Evolutionary conservation across 2,113 vertebrate species (phyloP).

Genomic region (Tylochromis polylepis): DNA sequence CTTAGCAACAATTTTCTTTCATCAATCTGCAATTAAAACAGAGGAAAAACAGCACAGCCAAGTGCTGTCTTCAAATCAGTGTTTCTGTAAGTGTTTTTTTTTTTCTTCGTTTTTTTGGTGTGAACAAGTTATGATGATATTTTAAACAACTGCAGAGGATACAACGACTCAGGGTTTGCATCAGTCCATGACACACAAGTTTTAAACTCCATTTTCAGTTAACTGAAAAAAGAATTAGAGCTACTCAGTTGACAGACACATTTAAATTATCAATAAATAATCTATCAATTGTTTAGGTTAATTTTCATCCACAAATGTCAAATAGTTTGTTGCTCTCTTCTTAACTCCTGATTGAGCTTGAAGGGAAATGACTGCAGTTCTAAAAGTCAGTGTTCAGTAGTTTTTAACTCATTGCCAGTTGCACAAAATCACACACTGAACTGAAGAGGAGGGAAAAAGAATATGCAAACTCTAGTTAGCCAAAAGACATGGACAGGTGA

Average conservation of each 20-base stretch:
- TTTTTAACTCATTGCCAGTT: neutral
- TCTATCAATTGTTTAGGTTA: fast-evolving
- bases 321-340: neutral
- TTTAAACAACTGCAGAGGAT: neutral
- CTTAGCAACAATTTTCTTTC: neutral
- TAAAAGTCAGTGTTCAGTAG: neutral
- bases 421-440: neutral
- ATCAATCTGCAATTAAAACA: neutral
- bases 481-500: neutral
- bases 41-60: neutral
- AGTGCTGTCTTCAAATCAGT: neutral
- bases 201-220: neutral
- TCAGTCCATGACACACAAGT: fast-evolving
- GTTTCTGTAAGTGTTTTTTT: neutral
- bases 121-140: neutral
- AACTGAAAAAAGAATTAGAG: neutral
- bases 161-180: neutral
- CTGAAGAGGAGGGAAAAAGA: neutral
- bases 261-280: neutral
- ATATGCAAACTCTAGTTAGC: neutral
- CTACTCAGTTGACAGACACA: neutral
- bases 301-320: neutral
- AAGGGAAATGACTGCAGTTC: neutral
- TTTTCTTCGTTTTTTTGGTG: neutral
- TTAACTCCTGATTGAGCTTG: neutral